Conservation (phyloP, 2,888 invertebrate species). For the Sesia apiformis region DNA sequence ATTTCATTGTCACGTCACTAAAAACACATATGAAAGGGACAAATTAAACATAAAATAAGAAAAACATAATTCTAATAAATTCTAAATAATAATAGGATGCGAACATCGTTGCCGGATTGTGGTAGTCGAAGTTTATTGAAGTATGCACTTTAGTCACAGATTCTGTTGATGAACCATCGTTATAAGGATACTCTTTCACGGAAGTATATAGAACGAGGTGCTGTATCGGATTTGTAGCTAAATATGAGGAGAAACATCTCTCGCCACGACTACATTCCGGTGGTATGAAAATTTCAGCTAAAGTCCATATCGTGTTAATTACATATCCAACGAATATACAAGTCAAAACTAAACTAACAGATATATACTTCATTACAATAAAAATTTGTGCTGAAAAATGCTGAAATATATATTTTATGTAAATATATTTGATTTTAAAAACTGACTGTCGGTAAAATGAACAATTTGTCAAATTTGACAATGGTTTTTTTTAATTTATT, state of each 20-base stretch:
- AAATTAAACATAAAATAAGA: neutral
- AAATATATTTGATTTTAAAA: too few relatives aligned
- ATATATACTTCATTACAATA: conserved; percentile 62
- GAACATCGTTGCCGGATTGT: conserved; percentile 53
- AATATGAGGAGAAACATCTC: conserved; percentile 80
- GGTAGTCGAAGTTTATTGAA: conserved; percentile 79
- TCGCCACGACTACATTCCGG: conserved; percentile 79
- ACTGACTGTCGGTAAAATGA: too few relatives aligned
- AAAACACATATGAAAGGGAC: conserved; percentile 6
- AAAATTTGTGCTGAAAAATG: neutral
- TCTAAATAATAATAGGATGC: conserved; percentile 7
- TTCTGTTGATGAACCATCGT: conserved; percentile 52
- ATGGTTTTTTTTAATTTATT: too few relatives aligned
- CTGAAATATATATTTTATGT: too few relatives aligned
- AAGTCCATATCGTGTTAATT: conserved; percentile 82
- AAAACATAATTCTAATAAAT: neutral
- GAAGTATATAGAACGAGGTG: conserved; percentile 82
- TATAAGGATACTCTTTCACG: conserved; percentile 70
- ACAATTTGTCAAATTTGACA: too few relatives aligned
- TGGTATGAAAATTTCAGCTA: conserved; percentile 82
- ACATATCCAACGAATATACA: conserved; percentile 81
- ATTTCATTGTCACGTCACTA: conserved; percentile 79
- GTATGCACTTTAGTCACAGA: conserved; percentile 75
- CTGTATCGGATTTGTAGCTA: conserved; percentile 78
- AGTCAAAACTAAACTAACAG: conserved; percentile 77